Conservation (phyloP, 2,113 vertebrate species). For the Chionis minor region DNA sequence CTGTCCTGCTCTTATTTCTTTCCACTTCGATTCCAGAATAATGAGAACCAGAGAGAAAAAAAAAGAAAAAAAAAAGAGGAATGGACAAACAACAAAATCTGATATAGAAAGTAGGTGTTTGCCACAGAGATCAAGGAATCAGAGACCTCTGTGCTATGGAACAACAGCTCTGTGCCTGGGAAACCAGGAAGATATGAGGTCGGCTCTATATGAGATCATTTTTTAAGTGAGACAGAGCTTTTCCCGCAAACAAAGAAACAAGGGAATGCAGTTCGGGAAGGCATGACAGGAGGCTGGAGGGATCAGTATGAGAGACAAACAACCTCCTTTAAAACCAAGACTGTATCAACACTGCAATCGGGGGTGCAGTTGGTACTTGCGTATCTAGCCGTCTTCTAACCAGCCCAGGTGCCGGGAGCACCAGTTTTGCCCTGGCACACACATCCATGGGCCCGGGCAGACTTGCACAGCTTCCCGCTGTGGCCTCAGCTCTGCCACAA, state of each 20-base stretch:
- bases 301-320: background rate
- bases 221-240: background rate
- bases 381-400: background rate
- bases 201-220: background rate
- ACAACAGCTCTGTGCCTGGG: background rate
- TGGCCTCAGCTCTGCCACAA: background rate
- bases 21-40: conserved; percentile 30
- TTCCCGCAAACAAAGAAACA: background rate
- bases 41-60: background rate
- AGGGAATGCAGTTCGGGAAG: background rate
- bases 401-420: background rate
- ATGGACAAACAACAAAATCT: background rate
- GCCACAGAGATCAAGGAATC: background rate
- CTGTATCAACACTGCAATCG: background rate
- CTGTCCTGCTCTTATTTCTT: conserved; percentile 20
- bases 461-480: background rate
- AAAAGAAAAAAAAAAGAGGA: background rate
- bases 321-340: background rate
- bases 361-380: background rate
- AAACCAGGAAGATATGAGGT: background rate
- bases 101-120: background rate
- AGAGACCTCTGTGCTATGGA: background rate
- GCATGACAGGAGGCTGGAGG: background rate
- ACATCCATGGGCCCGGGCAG: accelerated
- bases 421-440: background rate